These are phyloP conservation scores for Pseudomyrmex pallidus DNA, from an alignment of 1,140 invertebrate species.

Conservation along the genomic window DNA sequence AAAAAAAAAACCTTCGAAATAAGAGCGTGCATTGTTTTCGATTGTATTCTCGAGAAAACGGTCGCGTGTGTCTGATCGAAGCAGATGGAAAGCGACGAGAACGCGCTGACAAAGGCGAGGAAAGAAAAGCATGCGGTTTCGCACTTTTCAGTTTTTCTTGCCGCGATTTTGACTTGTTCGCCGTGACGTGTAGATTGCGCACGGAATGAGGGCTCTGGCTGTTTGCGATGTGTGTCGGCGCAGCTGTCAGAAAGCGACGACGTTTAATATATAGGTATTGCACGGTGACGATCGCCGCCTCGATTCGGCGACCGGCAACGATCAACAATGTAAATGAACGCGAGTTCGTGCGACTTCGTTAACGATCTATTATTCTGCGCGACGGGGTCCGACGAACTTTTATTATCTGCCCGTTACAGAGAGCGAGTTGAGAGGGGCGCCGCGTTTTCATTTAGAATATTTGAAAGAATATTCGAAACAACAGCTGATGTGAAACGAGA, in stretches of 20 bases:
- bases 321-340: conserved; percentile 64
- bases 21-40: too few relatives aligned
- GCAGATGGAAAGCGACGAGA: too few relatives aligned
- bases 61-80: background rate
- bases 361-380: conserved; percentile 49
- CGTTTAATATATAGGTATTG: background rate
- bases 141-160: conserved; percentile 9
- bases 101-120: background rate
- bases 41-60: too few relatives aligned
- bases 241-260: conserved; percentile 47
- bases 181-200: background rate
- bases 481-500: too few relatives aligned
- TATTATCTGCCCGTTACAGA: conserved; percentile 23
- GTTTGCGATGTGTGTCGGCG: conserved; percentile 60
- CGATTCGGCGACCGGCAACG: background rate
- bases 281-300: background rate
- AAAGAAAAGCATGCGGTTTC: conserved; percentile 21
- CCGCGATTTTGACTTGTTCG: background rate
- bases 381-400: background rate
- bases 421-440: background rate
- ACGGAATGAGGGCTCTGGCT: conserved; percentile 24
- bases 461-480: too few relatives aligned
- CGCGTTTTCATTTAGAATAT: background rate
- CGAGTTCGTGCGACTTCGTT: conserved; percentile 46
- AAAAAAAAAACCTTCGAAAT: too few relatives aligned